Conservation (phyloP, 1,140 invertebrate species). For the Helicoverpa zea region DNA sequence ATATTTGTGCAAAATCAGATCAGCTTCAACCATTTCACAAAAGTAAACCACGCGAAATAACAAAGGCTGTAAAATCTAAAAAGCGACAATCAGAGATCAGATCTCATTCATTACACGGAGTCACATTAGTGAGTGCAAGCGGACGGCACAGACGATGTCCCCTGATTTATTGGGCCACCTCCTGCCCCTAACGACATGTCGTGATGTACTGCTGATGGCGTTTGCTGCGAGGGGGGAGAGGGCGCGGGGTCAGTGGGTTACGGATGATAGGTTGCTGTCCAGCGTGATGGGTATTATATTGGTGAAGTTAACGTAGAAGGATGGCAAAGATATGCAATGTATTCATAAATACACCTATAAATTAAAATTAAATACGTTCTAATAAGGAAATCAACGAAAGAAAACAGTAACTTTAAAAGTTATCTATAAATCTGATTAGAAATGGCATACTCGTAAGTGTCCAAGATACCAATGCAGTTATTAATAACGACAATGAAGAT, state of each 20-base stretch:
- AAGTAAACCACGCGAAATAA: constrained; percentile 7
- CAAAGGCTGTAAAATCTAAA: constrained; percentile 59
- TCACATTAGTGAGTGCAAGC: constrained; percentile 79
- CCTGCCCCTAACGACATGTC: constrained; percentile 84
- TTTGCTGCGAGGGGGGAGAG: constrained; percentile 54
- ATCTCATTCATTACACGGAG: constrained; percentile 81
- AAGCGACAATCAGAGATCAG: constrained; percentile 67
- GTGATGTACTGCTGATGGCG: constrained; percentile 75
- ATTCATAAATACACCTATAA: not conserved
- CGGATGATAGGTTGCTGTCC: not conserved
- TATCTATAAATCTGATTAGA: no score
- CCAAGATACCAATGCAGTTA: not conserved
- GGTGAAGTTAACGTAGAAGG: no score
- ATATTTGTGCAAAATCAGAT: not conserved
- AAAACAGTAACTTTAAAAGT: no score
- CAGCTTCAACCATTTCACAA: not conserved
- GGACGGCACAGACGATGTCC: constrained; percentile 79
- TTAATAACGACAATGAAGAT: not conserved
- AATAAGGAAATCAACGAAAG: no score
- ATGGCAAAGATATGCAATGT: not conserved
- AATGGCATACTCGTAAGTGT: no score
- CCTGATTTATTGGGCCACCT: constrained; percentile 85
- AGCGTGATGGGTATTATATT: no score
- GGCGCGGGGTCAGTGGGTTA: constrained; percentile 34
- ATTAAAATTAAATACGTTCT: no score